phyloP scores from a whole-genome alignment of 2,797 vertebrate genomes.

The Smutsia temminckii region DNA sequence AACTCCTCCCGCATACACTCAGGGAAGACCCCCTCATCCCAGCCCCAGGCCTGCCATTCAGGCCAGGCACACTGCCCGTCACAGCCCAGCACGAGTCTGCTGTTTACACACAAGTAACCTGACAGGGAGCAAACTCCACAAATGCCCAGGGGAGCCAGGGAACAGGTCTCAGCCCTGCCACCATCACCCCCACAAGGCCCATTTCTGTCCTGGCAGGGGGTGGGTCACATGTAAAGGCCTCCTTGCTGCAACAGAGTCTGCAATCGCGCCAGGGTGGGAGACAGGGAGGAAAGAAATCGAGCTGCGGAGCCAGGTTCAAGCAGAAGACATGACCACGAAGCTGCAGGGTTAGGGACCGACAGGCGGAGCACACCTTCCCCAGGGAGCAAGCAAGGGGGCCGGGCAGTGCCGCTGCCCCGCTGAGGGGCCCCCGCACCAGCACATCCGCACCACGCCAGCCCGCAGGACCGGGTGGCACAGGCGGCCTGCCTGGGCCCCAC shows the following conservation, averaged over 20 bases:
- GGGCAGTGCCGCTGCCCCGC: fast-evolving
- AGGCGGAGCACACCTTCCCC: background rate
- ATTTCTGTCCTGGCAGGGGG: background rate
- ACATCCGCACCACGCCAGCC: background rate
- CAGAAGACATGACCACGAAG: fast-evolving
- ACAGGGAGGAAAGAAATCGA: background rate
- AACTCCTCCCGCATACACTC: background rate
- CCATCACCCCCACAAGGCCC: fast-evolving
- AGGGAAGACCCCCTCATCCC: background rate
- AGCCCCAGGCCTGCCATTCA: background rate
- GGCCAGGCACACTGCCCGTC: background rate
- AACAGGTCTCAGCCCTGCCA: background rate
- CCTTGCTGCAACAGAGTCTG: background rate
- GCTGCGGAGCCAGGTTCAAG: background rate
- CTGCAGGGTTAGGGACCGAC: background rate
- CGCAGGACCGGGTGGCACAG: fast-evolving
- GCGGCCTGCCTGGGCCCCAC: fast-evolving
- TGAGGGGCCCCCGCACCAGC: fast-evolving
- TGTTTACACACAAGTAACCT: background rate
- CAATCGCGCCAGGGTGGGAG: fast-evolving
- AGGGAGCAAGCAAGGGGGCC: background rate
- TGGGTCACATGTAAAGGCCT: fast-evolving
- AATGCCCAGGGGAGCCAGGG: fast-evolving
- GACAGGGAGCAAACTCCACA: background rate
- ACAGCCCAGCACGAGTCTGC: fast-evolving